Evolutionary conservation across 2,113 vertebrate species (phyloP), one percentile per base, ranked within the genome.

Genomic region (Rostratula benghalensis): DNA sequence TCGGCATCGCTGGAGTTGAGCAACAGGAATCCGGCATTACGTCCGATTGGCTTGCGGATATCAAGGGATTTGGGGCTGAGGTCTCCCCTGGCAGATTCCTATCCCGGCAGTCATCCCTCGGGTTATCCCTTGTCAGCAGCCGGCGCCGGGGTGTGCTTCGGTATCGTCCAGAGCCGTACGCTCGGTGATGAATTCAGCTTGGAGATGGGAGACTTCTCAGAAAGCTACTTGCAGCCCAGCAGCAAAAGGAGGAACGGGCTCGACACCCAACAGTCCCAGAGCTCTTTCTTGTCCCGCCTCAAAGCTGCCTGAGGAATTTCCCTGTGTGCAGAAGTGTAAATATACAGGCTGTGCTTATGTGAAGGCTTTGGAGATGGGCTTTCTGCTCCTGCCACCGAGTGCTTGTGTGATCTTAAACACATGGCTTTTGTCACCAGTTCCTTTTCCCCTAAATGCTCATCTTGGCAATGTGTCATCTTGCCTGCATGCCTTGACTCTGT

Each of bases 261-360:
- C 83, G 24, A 35, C 51, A 13, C 23, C 20, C 4, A 22, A 0
- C 25, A 20, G 67, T 19, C 45, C 37, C 41, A 1, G 2, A 1
- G 2, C 67, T 71, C 67, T 61, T 51, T 68, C 31, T 70, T 11
- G 35, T 75, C 16, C 51, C 25, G 14, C 50, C 69, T 35, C 70
- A 23, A n/a, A 61, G 61, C 74, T 41, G 81, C 53, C 67, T 19
- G 73, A 95, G 87, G 83, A 87, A 78, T 95, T 59, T 84, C 73
- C 24, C 64, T 53, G 1, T 57, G 83, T 90, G 86, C 80, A 30
- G 83, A 35, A 90, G 68, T 81, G 91, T 81, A 86, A 92, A 92
- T n/a, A 87, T 43, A 33, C 56, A 2, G 24, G 39, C 77, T 23
- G 61, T 11, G 46, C 65, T 89, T 82, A 21, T 53, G 69, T 28